Evolutionary conservation across 1,140 invertebrate species (phyloP), one percentile per base, ranked within the genome.

Genomic region (Macrocentrus cingulum): DNA sequence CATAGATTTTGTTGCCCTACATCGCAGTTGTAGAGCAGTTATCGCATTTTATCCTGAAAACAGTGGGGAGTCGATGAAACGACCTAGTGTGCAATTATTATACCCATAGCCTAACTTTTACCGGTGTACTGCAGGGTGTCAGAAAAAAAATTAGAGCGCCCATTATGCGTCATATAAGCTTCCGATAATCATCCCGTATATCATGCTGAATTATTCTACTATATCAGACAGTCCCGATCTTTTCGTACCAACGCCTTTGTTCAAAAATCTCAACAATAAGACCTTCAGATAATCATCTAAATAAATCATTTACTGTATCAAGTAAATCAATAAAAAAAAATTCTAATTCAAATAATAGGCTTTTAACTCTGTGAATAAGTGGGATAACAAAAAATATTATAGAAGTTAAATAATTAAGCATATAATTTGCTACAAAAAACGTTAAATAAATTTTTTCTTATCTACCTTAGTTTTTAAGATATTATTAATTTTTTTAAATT

Each of bases 1-100:
- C 29, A 20, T 51, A 52, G 59, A 54, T 59, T 61, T 42, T 50
- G 60, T 54, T 55, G 32, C 59, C 9, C 4, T 52, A 56, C 44
- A 37, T 39, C 34, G 41, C 45, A 48, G 46, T 57, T 57, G 41
- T 57, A n/a, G n/a, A n/a, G n/a, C n/a, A n/a, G n/a, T n/a, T n/a
- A n/a, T n/a, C n/a, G n/a, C 50, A 36, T 45, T 60, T 20, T 34
- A 44, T 34, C 8, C 32, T 16, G 22, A 15, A 18, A 36, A 32
- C 15, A 52, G 34, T 37, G 41, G 36, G 36, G 36, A 13, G 36
- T 4, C 13, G 11, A 8, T n/a, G 8, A 41, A 13, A 20, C 51
- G 36, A 37, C 36, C 36, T 13, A 39, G 4, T 5, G 36, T 39
- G 36, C 36, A 39, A 39, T 39, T 39, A 39, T 39, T 39, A 39